Percentiles rank a stretch among this genome's conserved stretches.
Conservation (phyloP, 2,888 invertebrate species). For the Pseudococcus longispinus region DNA sequence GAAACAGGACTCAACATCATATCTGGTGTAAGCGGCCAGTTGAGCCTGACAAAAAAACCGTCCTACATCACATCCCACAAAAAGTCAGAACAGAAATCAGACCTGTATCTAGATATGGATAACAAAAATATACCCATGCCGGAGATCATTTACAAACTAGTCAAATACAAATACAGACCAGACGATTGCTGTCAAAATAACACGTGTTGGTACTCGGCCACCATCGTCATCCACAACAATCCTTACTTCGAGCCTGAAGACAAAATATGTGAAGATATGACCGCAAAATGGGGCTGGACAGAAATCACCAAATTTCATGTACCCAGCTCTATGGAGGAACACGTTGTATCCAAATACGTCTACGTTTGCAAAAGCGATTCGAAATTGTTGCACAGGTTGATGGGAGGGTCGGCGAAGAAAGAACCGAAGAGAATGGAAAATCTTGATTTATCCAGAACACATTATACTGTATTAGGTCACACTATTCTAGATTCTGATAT, state of each 20-base stretch:
- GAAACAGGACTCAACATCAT: not conserved
- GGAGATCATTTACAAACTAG: not conserved
- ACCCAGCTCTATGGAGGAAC: not conserved
- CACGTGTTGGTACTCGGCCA: not conserved
- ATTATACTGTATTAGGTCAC: no score
- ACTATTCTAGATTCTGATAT: no score
- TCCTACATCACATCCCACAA: not conserved
- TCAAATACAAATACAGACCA: not conserved
- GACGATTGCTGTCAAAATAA: not conserved
- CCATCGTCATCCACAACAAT: not conserved
- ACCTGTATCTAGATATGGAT: not conserved
- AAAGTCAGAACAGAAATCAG: not conserved
- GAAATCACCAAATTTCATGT: not conserved
- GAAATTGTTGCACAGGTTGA: not conserved
- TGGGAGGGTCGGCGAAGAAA: not conserved
- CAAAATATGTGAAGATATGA: not conserved
- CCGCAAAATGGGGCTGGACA: not conserved
- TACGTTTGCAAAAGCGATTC: not conserved
- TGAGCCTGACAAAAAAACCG: not conserved
- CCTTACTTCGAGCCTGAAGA: not conserved
- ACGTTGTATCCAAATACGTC: not conserved
- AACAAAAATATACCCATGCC: not conserved
- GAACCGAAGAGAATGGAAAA: not conserved
- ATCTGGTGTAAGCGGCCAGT: not conserved
- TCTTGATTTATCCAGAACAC: not conserved